These are phyloP conservation scores for Meganola albula DNA, from an alignment of 2,888 invertebrate genomes.

Conservation along the genomic window DNA sequence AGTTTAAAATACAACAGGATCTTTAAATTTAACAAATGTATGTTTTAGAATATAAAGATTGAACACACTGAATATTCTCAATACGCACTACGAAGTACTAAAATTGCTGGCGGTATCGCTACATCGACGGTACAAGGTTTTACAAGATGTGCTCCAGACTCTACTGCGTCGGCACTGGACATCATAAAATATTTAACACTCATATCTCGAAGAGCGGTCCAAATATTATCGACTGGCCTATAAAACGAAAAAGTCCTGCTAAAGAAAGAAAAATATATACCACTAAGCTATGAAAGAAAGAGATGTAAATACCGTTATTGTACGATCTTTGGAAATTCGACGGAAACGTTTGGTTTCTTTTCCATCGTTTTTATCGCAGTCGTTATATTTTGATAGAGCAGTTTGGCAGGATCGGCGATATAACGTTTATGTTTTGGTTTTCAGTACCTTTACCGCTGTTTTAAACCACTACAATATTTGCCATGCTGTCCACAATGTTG, in stretches of 20 bases:
- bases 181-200: slow-evolving; percentile 74
- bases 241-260: slow-evolving; percentile 64
- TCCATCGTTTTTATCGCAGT: slow-evolving; percentile 73
- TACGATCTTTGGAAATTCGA: slow-evolving; percentile 72
- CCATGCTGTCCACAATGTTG: too few species aligned
- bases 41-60: slow-evolving; percentile 9
- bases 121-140: slow-evolving; percentile 16
- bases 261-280: slow-evolving; percentile 50
- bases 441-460: slow-evolving; percentile 42
- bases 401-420: slow-evolving; percentile 68
- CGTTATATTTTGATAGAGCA: slow-evolving; percentile 77
- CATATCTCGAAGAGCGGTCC: slow-evolving; percentile 63
- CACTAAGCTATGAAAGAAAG: slow-evolving; percentile 45
- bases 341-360: slow-evolving; percentile 73
- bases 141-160: slow-evolving; percentile 27
- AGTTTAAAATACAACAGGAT: too few species aligned
- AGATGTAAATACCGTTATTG: slow-evolving; percentile 57
- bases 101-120: slow-evolving; percentile 21
- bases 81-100: slow-evolving; percentile 22
- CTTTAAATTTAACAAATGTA: too few species aligned
- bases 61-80: slow-evolving; percentile 16
- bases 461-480: slow-evolving; percentile 35
- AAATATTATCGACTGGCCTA: slow-evolving; percentile 72
- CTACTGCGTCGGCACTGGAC: slow-evolving; percentile 56
- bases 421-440: slow-evolving; percentile 75